Conservation (phyloP, 2,797 vertebrate species). For the Argya squamiceps region DNA sequence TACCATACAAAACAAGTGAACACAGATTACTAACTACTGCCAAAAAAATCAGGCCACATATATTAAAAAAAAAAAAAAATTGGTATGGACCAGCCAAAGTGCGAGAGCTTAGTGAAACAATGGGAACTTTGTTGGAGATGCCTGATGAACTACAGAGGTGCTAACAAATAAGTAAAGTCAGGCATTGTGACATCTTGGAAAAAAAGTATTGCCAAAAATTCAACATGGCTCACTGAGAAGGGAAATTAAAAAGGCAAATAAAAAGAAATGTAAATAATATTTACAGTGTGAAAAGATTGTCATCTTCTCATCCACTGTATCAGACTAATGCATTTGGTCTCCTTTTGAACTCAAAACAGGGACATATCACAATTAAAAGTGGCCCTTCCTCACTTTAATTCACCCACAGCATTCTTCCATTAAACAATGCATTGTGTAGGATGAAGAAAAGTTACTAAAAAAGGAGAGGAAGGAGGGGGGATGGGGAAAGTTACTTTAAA, state of each 20-base stretch:
- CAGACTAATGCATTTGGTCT: neutral
- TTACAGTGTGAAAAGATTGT: neutral
- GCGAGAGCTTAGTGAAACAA: neutral
- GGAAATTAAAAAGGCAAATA: neutral
- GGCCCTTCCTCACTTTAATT: neutral
- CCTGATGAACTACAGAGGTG: neutral
- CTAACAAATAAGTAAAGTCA: neutral
- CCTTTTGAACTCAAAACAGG: neutral
- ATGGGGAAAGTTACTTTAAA: neutral
- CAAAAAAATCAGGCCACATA: neutral
- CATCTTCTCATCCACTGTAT: neutral
- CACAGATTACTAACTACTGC: neutral
- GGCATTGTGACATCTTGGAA: neutral
- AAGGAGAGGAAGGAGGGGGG: neutral
- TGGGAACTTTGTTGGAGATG: neutral
- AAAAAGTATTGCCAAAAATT: neutral
- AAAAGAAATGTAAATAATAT: neutral
- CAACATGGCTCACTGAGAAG: neutral
- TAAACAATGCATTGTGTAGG: neutral
- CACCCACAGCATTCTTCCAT: neutral
- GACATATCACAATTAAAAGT: neutral
- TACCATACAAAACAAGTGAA: neutral
- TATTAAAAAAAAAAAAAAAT: neutral
- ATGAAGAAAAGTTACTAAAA: neutral
- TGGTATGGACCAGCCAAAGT: neutral